phyloP scores from a whole-genome alignment of 92 coral and sea anemone species.

The Zoanthus sansibaricus region DNA sequence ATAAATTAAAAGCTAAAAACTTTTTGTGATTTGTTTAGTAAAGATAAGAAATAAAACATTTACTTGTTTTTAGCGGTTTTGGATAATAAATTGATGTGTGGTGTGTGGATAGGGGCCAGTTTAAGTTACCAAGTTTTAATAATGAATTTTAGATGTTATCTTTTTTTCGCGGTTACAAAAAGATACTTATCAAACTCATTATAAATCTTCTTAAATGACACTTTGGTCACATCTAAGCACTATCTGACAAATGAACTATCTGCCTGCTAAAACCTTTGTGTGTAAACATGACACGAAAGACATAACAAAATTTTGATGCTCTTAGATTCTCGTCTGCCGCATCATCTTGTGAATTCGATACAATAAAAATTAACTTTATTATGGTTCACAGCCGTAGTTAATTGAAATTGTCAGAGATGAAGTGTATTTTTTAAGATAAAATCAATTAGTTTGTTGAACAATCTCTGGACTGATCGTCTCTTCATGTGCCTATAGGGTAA shows the following conservation, averaged over 20 bases:
- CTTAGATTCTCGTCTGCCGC: neutral
- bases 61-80: neutral
- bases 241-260: conserved; percentile 30
- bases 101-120: no score
- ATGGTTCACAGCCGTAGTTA: conserved; percentile 46
- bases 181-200: conserved; percentile 14
- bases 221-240: conserved; percentile 25
- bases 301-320: conserved; percentile 8
- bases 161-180: neutral
- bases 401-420: conserved; percentile 34
- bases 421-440: conserved; percentile 12
- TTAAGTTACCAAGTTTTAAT: neutral
- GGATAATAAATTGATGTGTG: neutral
- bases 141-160: conserved; percentile 2
- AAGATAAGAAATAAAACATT: no score
- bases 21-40: no score
- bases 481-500: conserved; percentile 18
- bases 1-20: no score
- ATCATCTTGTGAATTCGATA: neutral
- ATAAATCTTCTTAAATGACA: conserved; percentile 33
- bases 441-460: neutral
- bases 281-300: neutral
- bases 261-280: neutral
- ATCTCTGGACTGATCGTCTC: conserved; percentile 21
- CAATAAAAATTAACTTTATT: neutral